Evolutionary conservation across 2,113 vertebrate species (phyloP), one percentile per base, ranked within the genome.

Genomic region (Heptranchias perlo): DNA sequence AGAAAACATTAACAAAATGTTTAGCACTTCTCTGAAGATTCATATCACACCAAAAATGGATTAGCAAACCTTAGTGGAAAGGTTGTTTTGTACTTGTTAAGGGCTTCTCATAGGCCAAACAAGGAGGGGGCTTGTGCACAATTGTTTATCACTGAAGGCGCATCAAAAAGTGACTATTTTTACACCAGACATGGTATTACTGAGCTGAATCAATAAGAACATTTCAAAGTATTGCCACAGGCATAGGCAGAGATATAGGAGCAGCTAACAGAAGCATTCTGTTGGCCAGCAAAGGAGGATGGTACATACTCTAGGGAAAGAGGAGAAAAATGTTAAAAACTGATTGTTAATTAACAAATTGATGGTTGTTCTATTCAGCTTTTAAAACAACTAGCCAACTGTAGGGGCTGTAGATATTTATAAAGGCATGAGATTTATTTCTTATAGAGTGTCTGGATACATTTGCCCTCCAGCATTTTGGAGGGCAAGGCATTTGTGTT

Each of bases 101-200:
- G 13, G 89, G 35, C 49, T 93, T 93, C 62, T 62, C 44, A 39
- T 93, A 62, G 5, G 35, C 16, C 16, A 10, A 93, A 93, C 58
- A 93, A 93, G 16, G 35, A 76, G 73, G n/a, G 58, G 58, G n/a
- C 13, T 93, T 44, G 58, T 93, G 16, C 21, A 8, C 61, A 62
- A 93, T 62, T n/a, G n/a, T 62, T 64, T 18, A 92, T n/a, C 35
- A 21, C 18, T 93, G 89, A 39, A 92, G 14, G 35, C 31, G 4
- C 54, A 92, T 92, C 89, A 92, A 62, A 91, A 92, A 39, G 89
- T 93, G 89, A 93, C 89, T 93, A 93, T 93, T 93, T 93, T 64
- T 93, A 93, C 54, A 93, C 89, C 89, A 93, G 89, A 21, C 58
- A 44, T 62, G 89, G 89, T 62, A 64, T 93, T 39, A 64, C 35